Conservation (phyloP, 2,797 vertebrate species). For the Sphaeramia orbicularis region DNA sequence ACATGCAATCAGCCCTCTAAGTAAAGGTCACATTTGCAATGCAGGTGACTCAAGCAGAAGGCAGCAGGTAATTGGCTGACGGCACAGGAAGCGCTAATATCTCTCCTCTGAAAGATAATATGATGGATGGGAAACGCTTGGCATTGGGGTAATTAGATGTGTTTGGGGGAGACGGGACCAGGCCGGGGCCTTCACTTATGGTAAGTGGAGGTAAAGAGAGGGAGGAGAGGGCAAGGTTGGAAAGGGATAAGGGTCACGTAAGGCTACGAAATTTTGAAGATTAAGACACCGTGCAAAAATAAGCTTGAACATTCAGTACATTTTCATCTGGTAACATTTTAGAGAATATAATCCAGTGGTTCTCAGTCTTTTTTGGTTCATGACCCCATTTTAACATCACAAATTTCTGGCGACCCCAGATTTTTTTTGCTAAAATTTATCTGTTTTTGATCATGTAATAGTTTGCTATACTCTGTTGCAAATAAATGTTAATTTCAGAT, state of each 20-base stretch:
- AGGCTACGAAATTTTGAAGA: constrained; percentile 52
- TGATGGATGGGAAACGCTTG: constrained; percentile 90
- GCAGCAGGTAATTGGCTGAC: constrained; percentile 95
- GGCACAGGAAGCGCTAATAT: constrained; percentile 88
- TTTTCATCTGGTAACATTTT: neutral
- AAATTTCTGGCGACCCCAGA: no score
- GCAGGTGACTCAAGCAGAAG: constrained; percentile 88
- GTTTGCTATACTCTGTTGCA: no score
- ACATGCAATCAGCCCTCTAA: constrained; percentile 92
- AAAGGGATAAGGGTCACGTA: constrained; percentile 42
- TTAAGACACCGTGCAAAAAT: constrained; percentile 20
- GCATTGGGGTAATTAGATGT: constrained; percentile 89
- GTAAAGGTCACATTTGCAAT: constrained; percentile 99
- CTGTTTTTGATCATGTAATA: no score
- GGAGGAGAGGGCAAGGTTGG: constrained; percentile 36
- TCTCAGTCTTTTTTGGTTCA: no score
- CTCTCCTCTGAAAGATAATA: constrained; percentile 87
- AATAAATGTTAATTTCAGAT: no score
- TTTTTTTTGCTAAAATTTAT: no score
- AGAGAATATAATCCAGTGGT: no score
- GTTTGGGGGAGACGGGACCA: constrained; percentile 77
- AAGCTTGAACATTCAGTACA: neutral
- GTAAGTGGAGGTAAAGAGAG: constrained; percentile 66
- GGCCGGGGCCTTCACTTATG: constrained; percentile 76
- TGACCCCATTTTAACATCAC: no score